A percentile compares a stretch with the other conserved stretches of the same genome.
Conservation (phyloP, 2,888 invertebrate species). For the Athalia rosae region DNA sequence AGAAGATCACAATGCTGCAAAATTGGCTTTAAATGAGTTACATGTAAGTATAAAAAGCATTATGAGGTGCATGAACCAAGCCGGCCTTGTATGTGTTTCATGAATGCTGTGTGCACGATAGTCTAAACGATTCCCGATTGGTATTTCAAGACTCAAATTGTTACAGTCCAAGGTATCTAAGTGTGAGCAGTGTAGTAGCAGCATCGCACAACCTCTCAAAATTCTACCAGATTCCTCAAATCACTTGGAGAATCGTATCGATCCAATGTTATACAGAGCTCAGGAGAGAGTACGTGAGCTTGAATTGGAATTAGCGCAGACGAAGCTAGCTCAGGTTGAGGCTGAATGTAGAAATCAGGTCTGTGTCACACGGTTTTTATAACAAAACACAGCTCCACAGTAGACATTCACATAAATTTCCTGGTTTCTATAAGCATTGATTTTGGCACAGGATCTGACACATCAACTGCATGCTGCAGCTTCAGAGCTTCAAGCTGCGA, state of each 20-base stretch:
- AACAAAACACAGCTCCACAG: not conserved
- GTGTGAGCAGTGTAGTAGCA: conserved; percentile 75
- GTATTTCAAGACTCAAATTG: conserved; percentile 1
- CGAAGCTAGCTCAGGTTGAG: conserved; percentile 97
- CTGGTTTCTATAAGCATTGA: conserved; percentile 37
- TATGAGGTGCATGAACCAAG: not conserved
- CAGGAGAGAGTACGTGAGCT: conserved; percentile 88
- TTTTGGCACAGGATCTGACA: conserved; percentile 83
- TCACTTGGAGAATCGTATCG: conserved; percentile 66
- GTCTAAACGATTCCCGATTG: not conserved
- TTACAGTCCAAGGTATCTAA: conserved; percentile 76
- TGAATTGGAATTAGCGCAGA: conserved; percentile 96
- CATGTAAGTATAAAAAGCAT: conserved; percentile 75
- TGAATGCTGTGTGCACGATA: conserved; percentile 1
- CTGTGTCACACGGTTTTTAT: conserved; percentile 44
- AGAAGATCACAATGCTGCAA: conserved; percentile 82
- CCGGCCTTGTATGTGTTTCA: conserved; percentile 13
- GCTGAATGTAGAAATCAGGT: conserved; percentile 97
- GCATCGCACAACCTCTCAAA: conserved; percentile 61
- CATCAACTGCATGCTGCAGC: conserved; percentile 91
- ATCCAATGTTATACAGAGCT: conserved; percentile 72
- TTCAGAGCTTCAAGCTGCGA: conserved; percentile 83
- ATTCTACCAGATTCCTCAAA: conserved; percentile 61
- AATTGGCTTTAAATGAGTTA: conserved; percentile 78
- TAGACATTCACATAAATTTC: not conserved